phyloP scores from a whole-genome alignment of 1,140 invertebrate genomes.

The Andrena cerasifolii region DNA sequence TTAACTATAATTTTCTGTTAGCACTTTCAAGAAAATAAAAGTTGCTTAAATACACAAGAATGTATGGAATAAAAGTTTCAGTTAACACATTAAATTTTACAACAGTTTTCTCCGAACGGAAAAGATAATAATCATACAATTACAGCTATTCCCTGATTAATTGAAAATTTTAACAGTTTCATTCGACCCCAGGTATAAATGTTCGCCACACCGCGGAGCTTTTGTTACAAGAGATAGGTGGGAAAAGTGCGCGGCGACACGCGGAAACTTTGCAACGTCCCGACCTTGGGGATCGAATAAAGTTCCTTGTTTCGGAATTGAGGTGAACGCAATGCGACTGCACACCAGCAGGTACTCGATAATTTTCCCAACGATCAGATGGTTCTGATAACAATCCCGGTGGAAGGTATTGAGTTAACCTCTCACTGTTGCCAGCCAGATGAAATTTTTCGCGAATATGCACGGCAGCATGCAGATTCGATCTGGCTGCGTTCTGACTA shows the following conservation, averaged over 20 bases:
- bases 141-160: too few species aligned
- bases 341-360: not conserved
- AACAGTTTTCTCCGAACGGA: too few species aligned
- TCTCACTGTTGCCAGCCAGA: not conserved
- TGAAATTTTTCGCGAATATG: not conserved
- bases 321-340: not conserved
- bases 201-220: too few species aligned
- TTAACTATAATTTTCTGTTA: too few species aligned
- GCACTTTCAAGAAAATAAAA: too few species aligned
- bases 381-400: slow-evolving; percentile 9
- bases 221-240: not conserved
- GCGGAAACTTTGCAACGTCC: not conserved
- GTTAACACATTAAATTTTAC: too few species aligned
- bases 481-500: not conserved
- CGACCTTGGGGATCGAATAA: slow-evolving; percentile 9
- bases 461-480: not conserved
- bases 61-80: too few species aligned
- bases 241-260: not conserved
- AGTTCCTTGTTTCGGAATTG: slow-evolving; percentile 1
- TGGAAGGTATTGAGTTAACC: not conserved
- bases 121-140: too few species aligned
- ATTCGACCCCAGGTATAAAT: too few species aligned
- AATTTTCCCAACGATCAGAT: not conserved
- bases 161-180: too few species aligned
- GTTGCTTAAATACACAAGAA: too few species aligned